A percentile compares a stretch with the other conserved stretches of the same genome.
These are phyloP conservation scores for Volucella inanis DNA, from an alignment of 2,888 invertebrate species.

Conservation along the genomic window DNA sequence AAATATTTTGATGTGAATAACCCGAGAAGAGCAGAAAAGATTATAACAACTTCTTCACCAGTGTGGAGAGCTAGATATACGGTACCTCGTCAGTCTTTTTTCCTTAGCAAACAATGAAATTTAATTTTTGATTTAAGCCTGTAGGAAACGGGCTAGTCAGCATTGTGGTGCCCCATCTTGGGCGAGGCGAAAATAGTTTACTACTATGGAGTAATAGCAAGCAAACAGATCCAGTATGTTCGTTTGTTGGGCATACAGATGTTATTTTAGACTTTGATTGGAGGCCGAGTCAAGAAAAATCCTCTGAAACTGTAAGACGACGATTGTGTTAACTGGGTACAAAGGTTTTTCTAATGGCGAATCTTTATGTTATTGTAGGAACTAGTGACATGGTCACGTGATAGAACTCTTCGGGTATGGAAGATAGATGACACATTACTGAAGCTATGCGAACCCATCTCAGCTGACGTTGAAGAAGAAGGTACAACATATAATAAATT, in stretches of 20 bases:
- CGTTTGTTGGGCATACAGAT: conserved; percentile 96
- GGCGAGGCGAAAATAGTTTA: conserved; percentile 93
- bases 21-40: conserved; percentile 92
- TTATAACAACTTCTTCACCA: conserved; percentile 91
- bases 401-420: conserved; percentile 96
- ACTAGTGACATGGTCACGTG: conserved; percentile 97
- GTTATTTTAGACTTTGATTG: conserved; percentile 97
- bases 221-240: conserved; percentile 91
- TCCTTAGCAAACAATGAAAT: neutral
- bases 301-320: conserved; percentile 79
- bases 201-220: conserved; percentile 89
- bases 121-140: conserved; percentile 84
- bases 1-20: conserved; percentile 96
- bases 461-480: conserved; percentile 81
- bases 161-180: conserved; percentile 95
- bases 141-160: conserved; percentile 96
- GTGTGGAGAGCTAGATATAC: conserved; percentile 97
- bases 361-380: conserved; percentile 83
- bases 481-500: neutral
- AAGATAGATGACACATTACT: conserved; percentile 93
- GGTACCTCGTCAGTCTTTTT: conserved; percentile 81
- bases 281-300: conserved; percentile 87
- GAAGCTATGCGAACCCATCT: conserved; percentile 87
- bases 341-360: neutral
- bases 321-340: neutral